Evolutionary conservation across 2,113 vertebrate genomes (phyloP).

Genomic region (Cryptomyrus ogoouensis): DNA sequence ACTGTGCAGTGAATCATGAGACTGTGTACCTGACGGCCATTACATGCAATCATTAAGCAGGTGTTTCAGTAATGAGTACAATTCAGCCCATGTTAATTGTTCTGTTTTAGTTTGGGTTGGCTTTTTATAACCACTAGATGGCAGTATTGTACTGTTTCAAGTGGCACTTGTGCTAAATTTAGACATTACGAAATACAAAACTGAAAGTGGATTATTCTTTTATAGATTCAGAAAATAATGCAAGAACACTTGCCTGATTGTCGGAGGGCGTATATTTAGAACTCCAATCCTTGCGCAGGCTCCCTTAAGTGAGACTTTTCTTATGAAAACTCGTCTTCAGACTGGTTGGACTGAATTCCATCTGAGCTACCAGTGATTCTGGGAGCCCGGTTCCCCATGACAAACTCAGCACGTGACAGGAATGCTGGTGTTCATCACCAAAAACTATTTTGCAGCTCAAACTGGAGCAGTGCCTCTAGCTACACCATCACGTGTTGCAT

Average conservation of each 20-base stretch:
- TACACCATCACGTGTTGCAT: neutral
- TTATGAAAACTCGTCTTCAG: neutral
- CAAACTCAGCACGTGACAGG: neutral
- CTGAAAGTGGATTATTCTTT: neutral
- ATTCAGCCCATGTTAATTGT: neutral
- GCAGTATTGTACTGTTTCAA: neutral
- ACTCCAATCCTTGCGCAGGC: neutral
- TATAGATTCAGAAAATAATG: neutral
- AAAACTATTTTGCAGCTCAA: neutral
- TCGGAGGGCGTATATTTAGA: neutral
- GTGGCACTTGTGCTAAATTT: neutral
- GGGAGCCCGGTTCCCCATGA: neutral
- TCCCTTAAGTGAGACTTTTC: neutral
- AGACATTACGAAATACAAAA: neutral
- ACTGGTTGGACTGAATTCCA: neutral
- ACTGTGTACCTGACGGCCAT: neutral
- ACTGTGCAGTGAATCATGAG: neutral
- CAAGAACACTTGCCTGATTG: neutral
- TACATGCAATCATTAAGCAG: neutral
- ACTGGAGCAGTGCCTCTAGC: neutral
- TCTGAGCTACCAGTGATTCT: neutral
- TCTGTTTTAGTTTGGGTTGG: neutral
- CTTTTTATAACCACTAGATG: neutral
- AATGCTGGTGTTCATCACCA: neutral
- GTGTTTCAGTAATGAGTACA: neutral